Conservation (phyloP, 2,113 vertebrate species). For the Kryptolebias marmoratus region DNA sequence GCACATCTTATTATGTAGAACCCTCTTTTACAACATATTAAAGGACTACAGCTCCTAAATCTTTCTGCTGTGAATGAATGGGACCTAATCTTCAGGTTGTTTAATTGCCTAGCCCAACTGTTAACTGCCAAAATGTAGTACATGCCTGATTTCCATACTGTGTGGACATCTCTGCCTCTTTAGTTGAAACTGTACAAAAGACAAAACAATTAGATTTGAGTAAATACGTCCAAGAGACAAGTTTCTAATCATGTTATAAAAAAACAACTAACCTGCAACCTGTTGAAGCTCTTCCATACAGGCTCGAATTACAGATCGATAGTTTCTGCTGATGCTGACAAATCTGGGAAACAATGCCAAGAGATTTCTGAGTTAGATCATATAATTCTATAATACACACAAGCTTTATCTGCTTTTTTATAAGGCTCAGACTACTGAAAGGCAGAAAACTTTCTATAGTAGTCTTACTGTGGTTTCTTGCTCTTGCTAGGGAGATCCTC, state of each 20-base stretch:
- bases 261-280: constrained; percentile 79
- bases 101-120: no score
- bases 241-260: background rate
- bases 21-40: no score
- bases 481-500: constrained; percentile 89
- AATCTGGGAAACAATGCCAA: constrained; percentile 79
- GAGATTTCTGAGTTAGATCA: background rate
- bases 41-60: no score
- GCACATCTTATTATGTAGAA: no score
- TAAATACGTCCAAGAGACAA: background rate
- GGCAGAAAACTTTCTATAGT: background rate
- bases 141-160: constrained; percentile 90
- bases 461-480: constrained; percentile 80
- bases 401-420: background rate
- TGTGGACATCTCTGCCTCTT: constrained; percentile 72
- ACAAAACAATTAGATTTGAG: background rate
- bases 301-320: constrained; percentile 93
- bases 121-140: background rate
- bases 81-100: no score
- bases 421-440: background rate
- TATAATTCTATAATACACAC: background rate
- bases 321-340: constrained; percentile 96
- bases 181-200: constrained; percentile 82
- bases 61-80: no score
- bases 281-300: constrained; percentile 96